Conservation (phyloP, 2,888 invertebrate species). For the Urechis unicinctus region DNA sequence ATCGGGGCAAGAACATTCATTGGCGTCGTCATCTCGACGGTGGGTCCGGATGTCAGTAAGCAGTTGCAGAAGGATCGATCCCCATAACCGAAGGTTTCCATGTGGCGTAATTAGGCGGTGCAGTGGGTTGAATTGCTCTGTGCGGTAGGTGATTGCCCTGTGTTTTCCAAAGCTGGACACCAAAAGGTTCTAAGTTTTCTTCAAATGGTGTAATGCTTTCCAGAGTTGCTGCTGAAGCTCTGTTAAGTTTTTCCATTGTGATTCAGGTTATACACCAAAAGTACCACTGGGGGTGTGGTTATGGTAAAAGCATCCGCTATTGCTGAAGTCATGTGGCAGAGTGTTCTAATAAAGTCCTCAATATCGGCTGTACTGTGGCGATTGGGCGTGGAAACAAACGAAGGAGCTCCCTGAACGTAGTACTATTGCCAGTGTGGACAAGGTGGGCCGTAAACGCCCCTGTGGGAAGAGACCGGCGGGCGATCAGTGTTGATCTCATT, state of each 20-base stretch:
- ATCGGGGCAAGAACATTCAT: constrained; percentile 7
- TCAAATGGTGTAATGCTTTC: background rate
- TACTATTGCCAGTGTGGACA: background rate
- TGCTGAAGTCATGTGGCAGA: background rate
- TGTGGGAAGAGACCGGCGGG: background rate
- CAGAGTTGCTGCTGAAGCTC: background rate
- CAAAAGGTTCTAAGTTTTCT: background rate
- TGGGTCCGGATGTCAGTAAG: background rate
- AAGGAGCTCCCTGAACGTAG: background rate
- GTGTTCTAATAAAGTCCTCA: background rate
- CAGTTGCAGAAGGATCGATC: background rate
- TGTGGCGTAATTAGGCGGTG: no score
- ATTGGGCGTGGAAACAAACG: background rate
- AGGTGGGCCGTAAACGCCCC: background rate
- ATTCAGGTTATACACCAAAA: background rate
- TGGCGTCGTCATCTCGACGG: constrained; percentile 12
- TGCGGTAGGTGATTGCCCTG: background rate
- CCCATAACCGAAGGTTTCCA: background rate
- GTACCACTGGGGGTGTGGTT: background rate
- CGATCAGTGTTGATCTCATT: background rate
- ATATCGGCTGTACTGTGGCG: background rate
- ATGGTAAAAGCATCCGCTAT: background rate
- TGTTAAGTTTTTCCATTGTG: background rate
- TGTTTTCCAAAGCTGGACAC: background rate
- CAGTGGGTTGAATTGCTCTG: background rate